Evolutionary conservation across 2,797 vertebrate genomes (phyloP).

Genomic region (Melanotaenia parkinsoni): DNA sequence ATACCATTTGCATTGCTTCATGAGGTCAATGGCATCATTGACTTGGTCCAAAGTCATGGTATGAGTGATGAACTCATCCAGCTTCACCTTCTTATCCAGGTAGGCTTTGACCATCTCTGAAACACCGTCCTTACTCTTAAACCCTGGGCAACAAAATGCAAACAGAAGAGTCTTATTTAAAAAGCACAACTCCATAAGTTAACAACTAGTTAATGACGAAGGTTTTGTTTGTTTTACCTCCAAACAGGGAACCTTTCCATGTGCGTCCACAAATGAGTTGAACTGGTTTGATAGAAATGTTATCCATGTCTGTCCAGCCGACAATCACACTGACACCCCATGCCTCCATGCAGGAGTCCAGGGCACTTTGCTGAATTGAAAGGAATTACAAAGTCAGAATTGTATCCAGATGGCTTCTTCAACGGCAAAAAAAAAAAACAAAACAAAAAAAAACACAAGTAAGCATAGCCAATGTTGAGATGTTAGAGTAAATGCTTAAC

Average conservation of each 20-base stretch:
- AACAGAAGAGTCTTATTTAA: not conserved
- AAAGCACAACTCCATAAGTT: not conserved
- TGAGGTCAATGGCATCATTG: slow-evolving; percentile 88
- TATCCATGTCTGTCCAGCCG: slow-evolving; percentile 88
- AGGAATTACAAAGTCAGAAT: not conserved
- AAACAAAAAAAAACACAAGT: too few species aligned
- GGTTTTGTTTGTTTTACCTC: slow-evolving; percentile 81
- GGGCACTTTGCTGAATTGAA: slow-evolving; percentile 85
- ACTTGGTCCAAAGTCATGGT: slow-evolving; percentile 83
- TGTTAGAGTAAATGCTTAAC: too few species aligned
- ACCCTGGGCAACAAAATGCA: slow-evolving; percentile 71
- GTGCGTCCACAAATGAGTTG: slow-evolving; percentile 91
- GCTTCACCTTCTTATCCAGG: slow-evolving; percentile 85
- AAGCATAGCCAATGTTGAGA: too few species aligned
- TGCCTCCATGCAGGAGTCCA: slow-evolving; percentile 90
- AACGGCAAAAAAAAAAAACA: not conserved
- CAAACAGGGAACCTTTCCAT: slow-evolving; percentile 93
- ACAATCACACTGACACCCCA: slow-evolving; percentile 94
- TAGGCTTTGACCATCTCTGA: slow-evolving; percentile 85
- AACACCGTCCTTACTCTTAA: slow-evolving; percentile 82
- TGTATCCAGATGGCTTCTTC: not conserved
- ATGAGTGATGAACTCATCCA: slow-evolving; percentile 90
- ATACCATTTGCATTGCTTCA: slow-evolving; percentile 87
- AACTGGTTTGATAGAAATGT: slow-evolving; percentile 87
- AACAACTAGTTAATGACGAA: not conserved